Base-by-base conservation (phyloP, 2,888 invertebrate genomes). In the Creontiades dilutus region DNA sequence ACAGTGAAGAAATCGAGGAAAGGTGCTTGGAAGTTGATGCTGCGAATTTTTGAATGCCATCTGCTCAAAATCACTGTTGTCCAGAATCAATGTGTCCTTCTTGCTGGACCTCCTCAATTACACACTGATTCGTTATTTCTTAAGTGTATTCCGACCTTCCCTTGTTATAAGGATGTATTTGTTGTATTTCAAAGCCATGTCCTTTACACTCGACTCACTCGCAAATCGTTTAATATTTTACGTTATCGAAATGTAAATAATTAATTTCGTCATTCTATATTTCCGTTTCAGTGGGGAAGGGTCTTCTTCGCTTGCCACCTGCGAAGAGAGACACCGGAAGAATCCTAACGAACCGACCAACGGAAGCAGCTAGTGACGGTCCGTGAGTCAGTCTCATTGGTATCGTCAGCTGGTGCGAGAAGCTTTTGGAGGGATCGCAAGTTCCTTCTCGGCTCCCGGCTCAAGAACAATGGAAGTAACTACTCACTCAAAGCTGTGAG, bases 311-410 rank as follows among this genome's bases (percentile, higher is more conserved):
- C 12, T 13, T 7, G 68, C 68, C 68, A 68, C 68, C 68, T 68
- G 68, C 13, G 23, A 23, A 68, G 23, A 12, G 68, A 23, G 2
- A 27, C 68, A 68, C 68, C 68, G 68, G 68, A 68, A 68, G 68
- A 27, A 68, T 19, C 19, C 68, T 68, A 68, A 68, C 68, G 68
- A 68, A 68, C 68, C 23, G 11, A 52, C 14, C 37, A 23, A 19
- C 23, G 68, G 68, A 68, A 68, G 23, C 12, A 68, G 23, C 68
- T 68, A 23, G 68, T 68, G 68, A 68, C 68, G 68, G 68, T 68
- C 68, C 12, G 68, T 68, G 68, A 68, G 23, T 68, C 68, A 68
- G 68, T n/a, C 23, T 68, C 68, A 68, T 68, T 68, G 68, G 68
- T 23, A 27, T 4, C 23, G 23, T 7, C 68, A 23, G 68, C 23